phyloP scores from a whole-genome alignment of 1,140 invertebrate species.

The Belonocnema kinseyi region DNA sequence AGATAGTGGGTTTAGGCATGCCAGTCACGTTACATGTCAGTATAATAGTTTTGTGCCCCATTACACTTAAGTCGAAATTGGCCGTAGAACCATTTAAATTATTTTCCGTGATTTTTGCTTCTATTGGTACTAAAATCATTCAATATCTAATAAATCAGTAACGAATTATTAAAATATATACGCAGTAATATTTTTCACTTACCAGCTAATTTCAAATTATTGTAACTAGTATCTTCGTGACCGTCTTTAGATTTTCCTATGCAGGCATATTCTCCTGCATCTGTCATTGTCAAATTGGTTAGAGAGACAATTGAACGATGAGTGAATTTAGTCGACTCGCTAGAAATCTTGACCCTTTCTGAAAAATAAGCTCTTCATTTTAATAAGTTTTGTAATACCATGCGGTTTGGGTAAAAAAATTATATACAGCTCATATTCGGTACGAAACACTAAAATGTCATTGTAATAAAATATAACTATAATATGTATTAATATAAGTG shows the following conservation, averaged over 20 bases:
- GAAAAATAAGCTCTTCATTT: background rate
- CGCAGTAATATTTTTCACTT: slow-evolving; percentile 45
- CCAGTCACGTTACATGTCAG: slow-evolving; percentile 63
- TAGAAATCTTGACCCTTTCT: slow-evolving; percentile 52
- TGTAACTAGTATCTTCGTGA: slow-evolving; percentile 39
- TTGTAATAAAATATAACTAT: too few relatives aligned
- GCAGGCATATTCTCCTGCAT: slow-evolving; percentile 58
- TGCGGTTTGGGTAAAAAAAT: too few relatives aligned
- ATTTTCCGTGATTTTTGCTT: slow-evolving; percentile 49
- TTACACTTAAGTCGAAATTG: slow-evolving; percentile 42
- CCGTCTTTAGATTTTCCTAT: slow-evolving; percentile 46
- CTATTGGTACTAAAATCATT: slow-evolving; percentile 56
- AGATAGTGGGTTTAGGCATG: slow-evolving; percentile 63
- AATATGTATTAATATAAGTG: too few relatives aligned
- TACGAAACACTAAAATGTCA: too few relatives aligned
- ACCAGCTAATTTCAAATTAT: slow-evolving; percentile 56
- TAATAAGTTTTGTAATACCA: too few relatives aligned
- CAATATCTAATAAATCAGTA: slow-evolving; percentile 38
- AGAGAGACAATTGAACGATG: slow-evolving; percentile 58
- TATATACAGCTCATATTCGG: too few relatives aligned
- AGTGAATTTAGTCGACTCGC: slow-evolving; percentile 51
- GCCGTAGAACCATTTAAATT: slow-evolving; percentile 59
- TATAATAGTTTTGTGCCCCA: slow-evolving; percentile 49
- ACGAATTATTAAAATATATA: slow-evolving; percentile 12
- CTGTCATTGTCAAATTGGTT: slow-evolving; percentile 52